Evolutionary conservation across 2,888 invertebrate genomes (phyloP).

Genomic region (Xanthostigma xanthostigma): DNA sequence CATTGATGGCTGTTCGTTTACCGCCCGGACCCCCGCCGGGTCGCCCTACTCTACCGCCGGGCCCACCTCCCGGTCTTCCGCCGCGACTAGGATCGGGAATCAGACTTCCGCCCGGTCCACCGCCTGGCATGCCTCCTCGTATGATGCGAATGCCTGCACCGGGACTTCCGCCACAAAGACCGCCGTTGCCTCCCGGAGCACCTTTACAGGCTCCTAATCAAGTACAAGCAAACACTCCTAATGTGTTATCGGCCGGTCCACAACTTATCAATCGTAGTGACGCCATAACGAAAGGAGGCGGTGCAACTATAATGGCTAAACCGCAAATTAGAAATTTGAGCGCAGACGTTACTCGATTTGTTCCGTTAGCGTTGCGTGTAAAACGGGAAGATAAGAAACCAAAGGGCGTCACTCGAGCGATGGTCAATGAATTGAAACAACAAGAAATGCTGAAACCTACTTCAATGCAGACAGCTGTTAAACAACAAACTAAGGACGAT

Average conservation of each 20-base stretch:
- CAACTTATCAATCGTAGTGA: constrained; percentile 63
- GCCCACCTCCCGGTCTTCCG: constrained; percentile 46
- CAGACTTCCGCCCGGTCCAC: constrained; percentile 49
- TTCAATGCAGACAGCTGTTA: constrained; percentile 26
- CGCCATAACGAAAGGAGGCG: constrained; percentile 39
- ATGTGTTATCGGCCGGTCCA: constrained; percentile 68
- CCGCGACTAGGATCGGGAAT: constrained; percentile 44
- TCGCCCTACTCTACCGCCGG: constrained; percentile 33
- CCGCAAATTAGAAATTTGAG: constrained; percentile 89
- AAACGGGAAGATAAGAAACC: constrained; percentile 68
- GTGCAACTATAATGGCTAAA: constrained; percentile 85
- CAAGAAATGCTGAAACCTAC: constrained; percentile 27
- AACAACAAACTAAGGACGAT: constrained; percentile 76
- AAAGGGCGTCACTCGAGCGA: constrained; percentile 37
- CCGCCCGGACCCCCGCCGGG: constrained; percentile 42
- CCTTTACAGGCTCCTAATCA: constrained; percentile 13
- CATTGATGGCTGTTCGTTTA: constrained; percentile 30
- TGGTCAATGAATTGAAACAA: constrained; percentile 36
- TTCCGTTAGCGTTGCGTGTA: constrained; percentile 82
- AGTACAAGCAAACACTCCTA: constrained; percentile 36
- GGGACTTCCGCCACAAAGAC: constrained; percentile 33
- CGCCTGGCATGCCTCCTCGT: constrained; percentile 41
- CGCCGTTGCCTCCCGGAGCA: constrained; percentile 8
- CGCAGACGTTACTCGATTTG: constrained; percentile 89
- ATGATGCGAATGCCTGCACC: constrained; percentile 33